Conservation (phyloP, 53 echinoderm and acorn worm species). For the Henricia sp. region DNA sequence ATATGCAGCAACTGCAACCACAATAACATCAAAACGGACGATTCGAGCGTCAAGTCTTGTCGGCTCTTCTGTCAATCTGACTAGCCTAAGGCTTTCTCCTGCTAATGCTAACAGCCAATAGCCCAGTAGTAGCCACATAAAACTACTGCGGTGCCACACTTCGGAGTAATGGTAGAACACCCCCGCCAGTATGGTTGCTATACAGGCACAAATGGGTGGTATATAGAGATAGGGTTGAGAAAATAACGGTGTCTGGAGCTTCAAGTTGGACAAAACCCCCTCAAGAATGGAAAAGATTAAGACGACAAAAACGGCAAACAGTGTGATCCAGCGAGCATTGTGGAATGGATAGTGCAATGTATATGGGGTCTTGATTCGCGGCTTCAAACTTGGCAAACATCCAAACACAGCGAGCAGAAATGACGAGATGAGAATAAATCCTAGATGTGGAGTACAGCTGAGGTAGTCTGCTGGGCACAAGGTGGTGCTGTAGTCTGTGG, state of each 20-base stretch:
- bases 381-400: slow-evolving; percentile 36
- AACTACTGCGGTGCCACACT: slow-evolving; percentile 5
- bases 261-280: slow-evolving; percentile 45
- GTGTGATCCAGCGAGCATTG: slow-evolving; percentile 40
- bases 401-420: slow-evolving; percentile 43
- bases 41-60: neutral
- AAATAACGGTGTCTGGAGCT: neutral
- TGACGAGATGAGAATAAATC: slow-evolving; percentile 46
- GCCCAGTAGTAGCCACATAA: slow-evolving; percentile 20
- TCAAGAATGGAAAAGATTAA: slow-evolving; percentile 33
- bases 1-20: slow-evolving; percentile 15
- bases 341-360: slow-evolving; percentile 53
- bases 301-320: neutral
- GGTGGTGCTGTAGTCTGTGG: neutral
- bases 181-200: slow-evolving; percentile 10
- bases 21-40: slow-evolving; percentile 43
- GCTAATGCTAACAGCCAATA: slow-evolving; percentile 44
- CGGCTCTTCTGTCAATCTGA: slow-evolving; percentile 22
- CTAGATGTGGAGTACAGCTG: slow-evolving; percentile 54
- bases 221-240: slow-evolving; percentile 63
- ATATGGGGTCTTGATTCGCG: neutral
- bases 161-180: slow-evolving; percentile 33
- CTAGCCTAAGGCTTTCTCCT: slow-evolving; percentile 40
- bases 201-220: slow-evolving; percentile 9
- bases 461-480: slow-evolving; percentile 6